Evolutionary conservation across 1,140 invertebrate species (phyloP).

Genomic region (Kradibia gibbosae): DNA sequence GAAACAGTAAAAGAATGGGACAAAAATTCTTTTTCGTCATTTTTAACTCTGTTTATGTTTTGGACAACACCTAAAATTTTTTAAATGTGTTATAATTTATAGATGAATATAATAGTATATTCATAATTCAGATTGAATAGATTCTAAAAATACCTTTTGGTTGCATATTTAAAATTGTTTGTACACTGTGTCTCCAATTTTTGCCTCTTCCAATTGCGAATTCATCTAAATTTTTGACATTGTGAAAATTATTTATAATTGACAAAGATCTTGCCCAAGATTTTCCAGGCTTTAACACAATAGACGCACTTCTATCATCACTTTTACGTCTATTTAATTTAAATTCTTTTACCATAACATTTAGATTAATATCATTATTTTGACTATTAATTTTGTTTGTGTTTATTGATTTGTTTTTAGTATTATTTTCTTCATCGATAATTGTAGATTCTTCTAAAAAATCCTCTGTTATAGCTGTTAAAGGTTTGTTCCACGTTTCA

Average conservation of each 20-base stretch:
- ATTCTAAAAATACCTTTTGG: constrained; percentile 40
- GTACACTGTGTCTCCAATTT: constrained; percentile 65
- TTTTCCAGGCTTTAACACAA: constrained; percentile 67
- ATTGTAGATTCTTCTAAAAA: constrained; percentile 6
- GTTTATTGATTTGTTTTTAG: not conserved
- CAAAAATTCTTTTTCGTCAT: constrained; percentile 46
- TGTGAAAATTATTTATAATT: constrained; percentile 63
- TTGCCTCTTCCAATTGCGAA: constrained; percentile 61
- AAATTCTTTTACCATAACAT: not conserved
- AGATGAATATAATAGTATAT: not conserved
- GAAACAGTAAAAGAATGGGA: not conserved
- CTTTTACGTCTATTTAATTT: not conserved
- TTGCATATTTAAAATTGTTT: constrained; percentile 63
- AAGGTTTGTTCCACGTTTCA: constrained; percentile 48
- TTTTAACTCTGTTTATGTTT: constrained; percentile 53
- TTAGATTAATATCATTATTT: not conserved
- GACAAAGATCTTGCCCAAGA: constrained; percentile 69
- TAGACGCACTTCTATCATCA: constrained; percentile 32
- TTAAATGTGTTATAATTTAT: not conserved
- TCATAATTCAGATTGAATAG: constrained; percentile 22
- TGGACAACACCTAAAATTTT: constrained; percentile 54
- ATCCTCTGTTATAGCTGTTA: constrained; percentile 43
- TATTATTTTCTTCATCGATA: constrained; percentile 19
- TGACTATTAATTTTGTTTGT: not conserved
- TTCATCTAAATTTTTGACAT: constrained; percentile 56